Evolutionary conservation across 2,113 vertebrate species (phyloP).

Genomic region (Aplodontia rufa): DNA sequence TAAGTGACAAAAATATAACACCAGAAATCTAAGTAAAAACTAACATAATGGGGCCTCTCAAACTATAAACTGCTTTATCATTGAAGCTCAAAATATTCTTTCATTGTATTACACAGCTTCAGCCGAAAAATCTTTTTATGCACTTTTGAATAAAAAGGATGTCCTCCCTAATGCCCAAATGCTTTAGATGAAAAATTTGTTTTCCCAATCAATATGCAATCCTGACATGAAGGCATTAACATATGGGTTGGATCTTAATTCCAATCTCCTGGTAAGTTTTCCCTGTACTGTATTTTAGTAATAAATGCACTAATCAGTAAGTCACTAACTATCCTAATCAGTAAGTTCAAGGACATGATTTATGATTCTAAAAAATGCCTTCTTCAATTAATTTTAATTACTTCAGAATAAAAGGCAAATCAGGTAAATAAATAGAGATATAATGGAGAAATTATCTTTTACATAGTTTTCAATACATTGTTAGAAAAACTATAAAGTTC

Average conservation of each 20-base stretch:
- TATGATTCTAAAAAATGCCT: neutral
- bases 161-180: neutral
- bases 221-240: neutral
- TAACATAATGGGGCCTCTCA: neutral
- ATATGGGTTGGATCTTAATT: neutral
- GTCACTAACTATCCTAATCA: neutral
- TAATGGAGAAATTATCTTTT: neutral
- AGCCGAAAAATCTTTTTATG: neutral
- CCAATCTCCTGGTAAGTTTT: neutral
- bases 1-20: neutral
- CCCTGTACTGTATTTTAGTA: neutral
- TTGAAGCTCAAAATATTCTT: neutral
- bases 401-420: slow-evolving; percentile 5
- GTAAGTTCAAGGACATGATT: neutral
- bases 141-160: neutral
- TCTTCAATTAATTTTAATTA: neutral
- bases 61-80: neutral
- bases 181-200: neutral
- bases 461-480: neutral
- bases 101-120: neutral
- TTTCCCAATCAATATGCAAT: neutral
- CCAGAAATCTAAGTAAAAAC: neutral
- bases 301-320: neutral
- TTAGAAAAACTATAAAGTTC: slow-evolving; percentile 4
- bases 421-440: neutral